Percentiles rank a stretch among this genome's conserved stretches.
Conservation (phyloP, 35 echinoderm and acorn worm genomes). For the Apostichopus parvimensis region DNA sequence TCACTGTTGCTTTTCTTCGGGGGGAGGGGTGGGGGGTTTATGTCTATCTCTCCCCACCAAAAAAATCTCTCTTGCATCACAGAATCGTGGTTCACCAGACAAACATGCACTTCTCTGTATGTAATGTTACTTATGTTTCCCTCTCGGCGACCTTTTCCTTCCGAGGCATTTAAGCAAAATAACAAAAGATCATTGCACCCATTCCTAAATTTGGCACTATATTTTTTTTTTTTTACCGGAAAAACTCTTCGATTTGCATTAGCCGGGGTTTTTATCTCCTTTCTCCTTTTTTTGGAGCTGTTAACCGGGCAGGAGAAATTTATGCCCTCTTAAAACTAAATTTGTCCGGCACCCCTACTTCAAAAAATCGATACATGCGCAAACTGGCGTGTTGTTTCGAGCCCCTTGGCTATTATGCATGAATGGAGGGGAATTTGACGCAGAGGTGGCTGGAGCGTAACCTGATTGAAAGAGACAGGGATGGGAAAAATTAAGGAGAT, state of each 20-base stretch:
- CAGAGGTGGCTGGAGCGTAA: constrained; percentile 17
- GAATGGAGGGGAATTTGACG: constrained; percentile 45
- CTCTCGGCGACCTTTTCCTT: neutral
- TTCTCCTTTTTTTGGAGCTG: neutral
- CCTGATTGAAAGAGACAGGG: constrained; percentile 29
- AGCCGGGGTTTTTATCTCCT: neutral
- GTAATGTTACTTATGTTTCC: neutral
- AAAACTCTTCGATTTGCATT: constrained; percentile 22
- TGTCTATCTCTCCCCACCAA: no score
- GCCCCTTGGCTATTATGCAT: constrained; percentile 45
- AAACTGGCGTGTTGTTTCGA: constrained; percentile 26
- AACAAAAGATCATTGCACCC: constrained; percentile 23
- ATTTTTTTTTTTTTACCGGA: neutral
- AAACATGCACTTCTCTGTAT: neutral
- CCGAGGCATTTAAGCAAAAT: neutral
- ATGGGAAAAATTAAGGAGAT: neutral
- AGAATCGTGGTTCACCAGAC: no score
- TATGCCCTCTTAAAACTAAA: constrained; percentile 37
- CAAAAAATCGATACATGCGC: constrained; percentile 20
- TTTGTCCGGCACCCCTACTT: constrained; percentile 8
- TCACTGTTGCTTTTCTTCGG: no score
- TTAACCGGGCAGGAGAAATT: constrained; percentile 29
- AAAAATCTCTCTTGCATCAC: no score
- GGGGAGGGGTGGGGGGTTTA: no score
- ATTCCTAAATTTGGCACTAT: neutral